Evolutionary conservation across 2,888 invertebrate species (phyloP).

Genomic region (Malachius bipustulatus): DNA sequence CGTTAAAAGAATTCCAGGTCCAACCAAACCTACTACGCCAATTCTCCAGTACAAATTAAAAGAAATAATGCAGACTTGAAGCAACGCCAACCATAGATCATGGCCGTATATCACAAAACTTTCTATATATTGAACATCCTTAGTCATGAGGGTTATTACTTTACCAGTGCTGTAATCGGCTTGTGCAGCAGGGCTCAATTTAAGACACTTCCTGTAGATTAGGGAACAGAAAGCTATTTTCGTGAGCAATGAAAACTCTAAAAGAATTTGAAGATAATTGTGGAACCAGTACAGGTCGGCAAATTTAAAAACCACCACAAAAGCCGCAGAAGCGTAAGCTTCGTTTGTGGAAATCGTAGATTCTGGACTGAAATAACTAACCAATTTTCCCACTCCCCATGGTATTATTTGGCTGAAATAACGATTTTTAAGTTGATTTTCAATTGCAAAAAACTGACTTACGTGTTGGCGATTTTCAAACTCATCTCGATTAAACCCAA

Average conservation of each 20-base stretch:
- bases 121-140: constrained; percentile 87
- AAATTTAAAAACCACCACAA: constrained; percentile 57
- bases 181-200: constrained; percentile 41
- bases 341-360: too few relatives aligned
- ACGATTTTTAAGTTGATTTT: too few relatives aligned
- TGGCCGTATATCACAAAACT: constrained; percentile 76
- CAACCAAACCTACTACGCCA: constrained; percentile 40
- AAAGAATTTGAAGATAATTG: constrained; percentile 75
- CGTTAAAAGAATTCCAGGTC: constrained; percentile 40
- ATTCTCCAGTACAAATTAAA: constrained; percentile 57
- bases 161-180: constrained; percentile 58
- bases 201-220: constrained; percentile 58
- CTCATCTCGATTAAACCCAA: too few relatives aligned
- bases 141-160: constrained; percentile 78
- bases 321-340: constrained; percentile 64
- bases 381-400: too few relatives aligned
- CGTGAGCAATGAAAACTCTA: constrained; percentile 71
- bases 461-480: too few relatives aligned
- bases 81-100: constrained; percentile 83
- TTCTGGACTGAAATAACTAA: too few relatives aligned
- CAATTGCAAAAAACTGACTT: too few relatives aligned
- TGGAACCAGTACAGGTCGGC: constrained; percentile 51
- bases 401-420: too few relatives aligned
- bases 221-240: constrained; percentile 70
- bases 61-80: constrained; percentile 69